phyloP scores from a whole-genome alignment of 2,113 vertebrate genomes.

The Anarhynchus alexandrinus region DNA sequence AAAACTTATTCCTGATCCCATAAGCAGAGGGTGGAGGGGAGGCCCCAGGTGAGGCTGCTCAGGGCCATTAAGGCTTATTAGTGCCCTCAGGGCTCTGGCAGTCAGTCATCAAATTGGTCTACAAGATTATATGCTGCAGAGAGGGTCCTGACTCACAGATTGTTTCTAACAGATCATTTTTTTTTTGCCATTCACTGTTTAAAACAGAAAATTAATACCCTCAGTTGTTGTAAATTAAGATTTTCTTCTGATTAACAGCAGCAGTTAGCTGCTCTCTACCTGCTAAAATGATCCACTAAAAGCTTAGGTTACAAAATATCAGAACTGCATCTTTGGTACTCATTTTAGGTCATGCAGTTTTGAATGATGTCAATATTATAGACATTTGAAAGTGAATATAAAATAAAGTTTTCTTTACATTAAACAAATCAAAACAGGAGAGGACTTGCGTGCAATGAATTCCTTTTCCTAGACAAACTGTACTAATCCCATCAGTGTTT shows the following conservation, averaged over 20 bases:
- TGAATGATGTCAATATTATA: not conserved
- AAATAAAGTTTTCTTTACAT: not conserved
- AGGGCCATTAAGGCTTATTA: not conserved
- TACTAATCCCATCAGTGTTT: not conserved
- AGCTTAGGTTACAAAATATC: not conserved
- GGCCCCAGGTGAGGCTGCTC: not conserved
- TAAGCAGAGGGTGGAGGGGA: not conserved
- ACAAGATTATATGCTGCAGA: not conserved
- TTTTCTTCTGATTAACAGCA: not conserved
- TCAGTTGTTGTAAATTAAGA: not conserved
- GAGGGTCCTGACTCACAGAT: not conserved
- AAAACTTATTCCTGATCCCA: not conserved
- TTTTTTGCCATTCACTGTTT: not conserved
- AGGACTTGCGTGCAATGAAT: accelerated
- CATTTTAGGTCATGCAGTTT: not conserved
- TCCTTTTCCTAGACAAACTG: not conserved
- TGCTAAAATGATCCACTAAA: not conserved
- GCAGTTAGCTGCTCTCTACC: not conserved
- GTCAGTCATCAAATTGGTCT: not conserved
- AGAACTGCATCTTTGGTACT: not conserved
- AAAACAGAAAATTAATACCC: not conserved
- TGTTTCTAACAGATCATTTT: accelerated
- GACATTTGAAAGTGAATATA: not conserved
- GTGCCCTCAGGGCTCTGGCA: not conserved
- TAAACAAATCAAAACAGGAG: not conserved